These are phyloP conservation scores for Phainopepla nitens DNA, from an alignment of 2,113 vertebrate species.

Conservation along the genomic window DNA sequence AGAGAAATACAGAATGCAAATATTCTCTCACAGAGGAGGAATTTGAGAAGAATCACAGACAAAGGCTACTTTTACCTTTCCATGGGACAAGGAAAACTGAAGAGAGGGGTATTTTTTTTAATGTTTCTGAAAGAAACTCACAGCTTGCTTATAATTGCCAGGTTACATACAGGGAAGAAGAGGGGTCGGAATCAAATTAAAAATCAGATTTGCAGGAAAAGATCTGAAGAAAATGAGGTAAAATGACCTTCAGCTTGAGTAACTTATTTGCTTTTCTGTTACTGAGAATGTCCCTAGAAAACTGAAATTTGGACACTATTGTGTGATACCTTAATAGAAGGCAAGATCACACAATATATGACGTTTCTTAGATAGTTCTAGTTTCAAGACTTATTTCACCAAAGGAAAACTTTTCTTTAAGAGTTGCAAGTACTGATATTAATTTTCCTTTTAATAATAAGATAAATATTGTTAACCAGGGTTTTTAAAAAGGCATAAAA, in stretches of 20 bases:
- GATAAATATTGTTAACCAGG: background rate
- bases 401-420: background rate
- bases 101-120: background rate
- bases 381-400: background rate
- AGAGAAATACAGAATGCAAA: background rate
- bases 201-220: background rate
- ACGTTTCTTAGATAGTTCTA: background rate
- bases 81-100: background rate
- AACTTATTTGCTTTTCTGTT: background rate
- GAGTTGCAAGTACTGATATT: background rate
- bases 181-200: background rate
- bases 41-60: background rate
- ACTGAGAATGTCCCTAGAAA: background rate
- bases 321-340: background rate
- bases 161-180: background rate
- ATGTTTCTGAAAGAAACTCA: background rate
- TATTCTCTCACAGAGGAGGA: background rate
- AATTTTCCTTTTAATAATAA: background rate
- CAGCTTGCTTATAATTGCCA: background rate
- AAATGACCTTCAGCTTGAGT: background rate
- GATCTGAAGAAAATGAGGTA: background rate
- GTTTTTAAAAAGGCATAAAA: background rate
- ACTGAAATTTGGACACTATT: background rate
- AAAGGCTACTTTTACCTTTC: background rate
- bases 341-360: background rate